Evolutionary conservation across 2,888 invertebrate species (phyloP).

Genomic region (Hemicrepidius hirtus): DNA sequence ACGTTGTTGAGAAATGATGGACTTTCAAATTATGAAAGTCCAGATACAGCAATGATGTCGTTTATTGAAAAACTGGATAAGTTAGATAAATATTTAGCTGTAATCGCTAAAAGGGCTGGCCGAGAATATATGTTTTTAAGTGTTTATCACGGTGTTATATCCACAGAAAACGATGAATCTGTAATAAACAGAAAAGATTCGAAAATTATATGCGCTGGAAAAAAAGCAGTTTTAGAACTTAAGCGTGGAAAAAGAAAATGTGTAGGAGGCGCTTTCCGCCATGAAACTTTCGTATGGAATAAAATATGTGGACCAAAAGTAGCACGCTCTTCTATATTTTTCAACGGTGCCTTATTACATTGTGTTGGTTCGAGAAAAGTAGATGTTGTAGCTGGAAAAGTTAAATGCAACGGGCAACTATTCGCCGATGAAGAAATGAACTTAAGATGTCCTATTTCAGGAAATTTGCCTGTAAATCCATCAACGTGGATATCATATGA

Average conservation of each 20-base stretch:
- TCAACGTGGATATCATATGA: constrained; percentile 13
- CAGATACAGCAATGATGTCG: neutral
- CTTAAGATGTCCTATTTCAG: constrained; percentile 7
- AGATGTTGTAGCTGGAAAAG: constrained; percentile 15
- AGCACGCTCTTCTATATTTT: constrained; percentile 6
- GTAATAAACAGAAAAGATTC: constrained; percentile 11
- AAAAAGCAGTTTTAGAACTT: constrained; percentile 5
- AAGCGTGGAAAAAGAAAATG: constrained; percentile 11
- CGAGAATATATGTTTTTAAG: constrained; percentile 6
- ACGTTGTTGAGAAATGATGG: too few species aligned
- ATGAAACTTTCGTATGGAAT: neutral
- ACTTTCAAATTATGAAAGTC: too few species aligned
- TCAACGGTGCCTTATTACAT: constrained; percentile 5
- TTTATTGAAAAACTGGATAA: constrained; percentile 14
- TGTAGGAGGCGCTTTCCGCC: neutral
- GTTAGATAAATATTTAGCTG: constrained; percentile 10
- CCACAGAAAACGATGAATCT: constrained; percentile 14
- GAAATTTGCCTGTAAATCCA: neutral
- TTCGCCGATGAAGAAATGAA: constrained; percentile 15
- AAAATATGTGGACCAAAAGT: constrained; percentile 7
- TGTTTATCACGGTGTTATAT: constrained; percentile 21
- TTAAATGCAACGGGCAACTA: neutral
- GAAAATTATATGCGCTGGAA: constrained; percentile 11
- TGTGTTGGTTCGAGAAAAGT: constrained; percentile 24
- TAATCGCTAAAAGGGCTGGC: neutral